These are phyloP conservation scores for Parazoanthus darwini DNA, from an alignment of 92 coral and sea anemone species.

Conservation along the genomic window DNA sequence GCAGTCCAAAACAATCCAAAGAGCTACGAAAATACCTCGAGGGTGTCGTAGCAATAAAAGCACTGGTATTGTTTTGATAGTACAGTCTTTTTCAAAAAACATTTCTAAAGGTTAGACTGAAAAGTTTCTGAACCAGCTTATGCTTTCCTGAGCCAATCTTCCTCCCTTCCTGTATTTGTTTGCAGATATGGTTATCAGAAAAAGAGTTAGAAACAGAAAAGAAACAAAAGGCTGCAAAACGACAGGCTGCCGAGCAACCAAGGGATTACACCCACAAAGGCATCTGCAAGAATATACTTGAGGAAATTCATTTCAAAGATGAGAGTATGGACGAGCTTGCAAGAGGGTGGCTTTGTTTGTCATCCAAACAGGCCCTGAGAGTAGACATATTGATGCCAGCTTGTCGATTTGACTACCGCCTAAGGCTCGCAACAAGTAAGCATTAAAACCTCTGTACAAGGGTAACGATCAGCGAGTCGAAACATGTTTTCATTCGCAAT, in stretches of 20 bases:
- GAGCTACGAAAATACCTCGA: neutral
- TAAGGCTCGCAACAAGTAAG: constrained; percentile 10
- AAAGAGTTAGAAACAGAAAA: neutral
- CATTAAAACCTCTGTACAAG: neutral
- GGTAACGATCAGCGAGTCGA: no score
- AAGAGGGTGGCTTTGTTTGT: neutral
- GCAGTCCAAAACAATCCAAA: no score
- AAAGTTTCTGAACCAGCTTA: neutral
- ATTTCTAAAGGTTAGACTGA: neutral
- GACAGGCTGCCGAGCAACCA: neutral
- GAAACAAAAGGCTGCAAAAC: neutral
- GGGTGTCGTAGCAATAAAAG: neutral
- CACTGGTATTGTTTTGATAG: no score
- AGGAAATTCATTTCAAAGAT: constrained; percentile 7
- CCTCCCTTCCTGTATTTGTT: neutral
- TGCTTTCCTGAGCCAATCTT: neutral
- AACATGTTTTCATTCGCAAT: no score
- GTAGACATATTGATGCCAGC: constrained; percentile 17
- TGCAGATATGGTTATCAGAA: constrained; percentile 9
- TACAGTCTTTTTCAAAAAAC: neutral
- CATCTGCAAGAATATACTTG: constrained; percentile 7
- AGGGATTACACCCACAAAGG: neutral
- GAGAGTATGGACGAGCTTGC: constrained; percentile 7
- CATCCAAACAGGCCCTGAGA: constrained; percentile 7
- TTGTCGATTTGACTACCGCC: constrained; percentile 17